Conservation (phyloP, 1,140 invertebrate species). For the Drosophila elegans region DNA sequence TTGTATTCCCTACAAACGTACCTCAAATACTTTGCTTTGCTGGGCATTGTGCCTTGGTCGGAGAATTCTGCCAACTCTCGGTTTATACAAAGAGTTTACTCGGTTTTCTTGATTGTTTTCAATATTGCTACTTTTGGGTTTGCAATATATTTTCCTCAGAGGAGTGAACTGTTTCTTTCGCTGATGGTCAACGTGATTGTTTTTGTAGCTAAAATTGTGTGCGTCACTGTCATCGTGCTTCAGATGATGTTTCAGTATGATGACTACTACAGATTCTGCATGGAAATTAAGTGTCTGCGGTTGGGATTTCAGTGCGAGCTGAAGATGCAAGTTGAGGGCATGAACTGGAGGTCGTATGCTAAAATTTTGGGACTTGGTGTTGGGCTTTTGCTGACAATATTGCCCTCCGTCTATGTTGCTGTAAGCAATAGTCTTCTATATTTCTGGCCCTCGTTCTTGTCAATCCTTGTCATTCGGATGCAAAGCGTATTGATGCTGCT, state of each 20-base stretch:
- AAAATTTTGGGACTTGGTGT: constrained; percentile 43
- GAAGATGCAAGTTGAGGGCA: not conserved
- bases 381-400: constrained; percentile 11
- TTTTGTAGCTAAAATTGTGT: constrained; percentile 47
- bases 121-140: constrained; percentile 23
- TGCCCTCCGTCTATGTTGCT: constrained; percentile 19
- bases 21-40: constrained; percentile 59
- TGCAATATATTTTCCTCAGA: not conserved
- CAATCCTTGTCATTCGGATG: constrained; percentile 39
- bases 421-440: constrained; percentile 16
- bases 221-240: constrained; percentile 49
- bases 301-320: constrained; percentile 48
- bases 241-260: constrained; percentile 51
- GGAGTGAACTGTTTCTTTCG: constrained; percentile 27
- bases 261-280: constrained; percentile 49
- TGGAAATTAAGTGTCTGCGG: constrained; percentile 27
- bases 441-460: constrained; percentile 58
- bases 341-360: constrained; percentile 15
- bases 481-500: constrained; percentile 65
- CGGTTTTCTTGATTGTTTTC: constrained; percentile 20
- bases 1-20: constrained; percentile 50
- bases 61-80: constrained; percentile 15
- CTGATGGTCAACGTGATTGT: constrained; percentile 60
- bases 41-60: constrained; percentile 60
- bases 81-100: constrained; percentile 43